These are phyloP conservation scores for Phalacrocorax brasilianus DNA, from an alignment of 2,113 vertebrate species.

Conservation along the genomic window DNA sequence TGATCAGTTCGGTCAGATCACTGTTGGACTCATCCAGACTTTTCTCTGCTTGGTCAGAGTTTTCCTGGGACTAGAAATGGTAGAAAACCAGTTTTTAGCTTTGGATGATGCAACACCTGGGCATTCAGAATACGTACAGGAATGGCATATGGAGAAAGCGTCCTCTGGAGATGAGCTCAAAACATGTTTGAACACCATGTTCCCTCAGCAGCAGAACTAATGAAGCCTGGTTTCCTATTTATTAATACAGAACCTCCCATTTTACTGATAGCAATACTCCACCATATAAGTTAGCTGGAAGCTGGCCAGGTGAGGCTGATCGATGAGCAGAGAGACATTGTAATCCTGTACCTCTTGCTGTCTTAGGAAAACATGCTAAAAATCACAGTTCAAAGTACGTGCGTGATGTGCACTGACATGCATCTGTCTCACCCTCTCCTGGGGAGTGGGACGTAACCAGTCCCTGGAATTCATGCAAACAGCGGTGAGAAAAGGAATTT, in stretches of 20 bases:
- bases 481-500: background rate
- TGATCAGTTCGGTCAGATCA: constrained; percentile 87
- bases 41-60: constrained; percentile 74
- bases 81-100: background rate
- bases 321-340: background rate
- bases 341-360: background rate
- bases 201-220: background rate
- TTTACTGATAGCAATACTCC: background rate
- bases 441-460: background rate
- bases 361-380: background rate
- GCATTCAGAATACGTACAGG: background rate
- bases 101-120: background rate
- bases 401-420: background rate
- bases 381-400: background rate
- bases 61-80: constrained; percentile 77
- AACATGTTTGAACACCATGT: background rate
- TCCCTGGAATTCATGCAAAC: background rate
- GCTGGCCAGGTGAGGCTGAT: background rate
- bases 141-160: background rate
- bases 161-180: background rate
- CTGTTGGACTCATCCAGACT: constrained; percentile 76
- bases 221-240: background rate
- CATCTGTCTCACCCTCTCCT: background rate
- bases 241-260: background rate
- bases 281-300: background rate